Conservation (phyloP, 2,113 vertebrate genomes). For the Bothrops jararaca region DNA sequence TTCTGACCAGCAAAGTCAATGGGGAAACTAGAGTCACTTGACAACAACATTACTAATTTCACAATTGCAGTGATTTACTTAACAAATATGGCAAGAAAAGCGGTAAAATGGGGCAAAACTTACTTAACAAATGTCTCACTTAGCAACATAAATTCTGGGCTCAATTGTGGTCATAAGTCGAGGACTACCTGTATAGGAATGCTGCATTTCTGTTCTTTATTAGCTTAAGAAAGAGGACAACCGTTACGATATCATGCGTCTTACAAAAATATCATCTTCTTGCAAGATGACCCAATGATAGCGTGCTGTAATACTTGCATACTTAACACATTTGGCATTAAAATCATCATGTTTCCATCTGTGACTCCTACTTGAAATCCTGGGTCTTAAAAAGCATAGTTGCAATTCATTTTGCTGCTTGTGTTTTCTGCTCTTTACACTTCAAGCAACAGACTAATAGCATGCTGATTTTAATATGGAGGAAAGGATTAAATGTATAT, state of each 20-base stretch:
- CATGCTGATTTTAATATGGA: not conserved
- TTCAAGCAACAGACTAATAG: not conserved
- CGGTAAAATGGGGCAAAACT: not conserved
- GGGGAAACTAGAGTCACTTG: not conserved
- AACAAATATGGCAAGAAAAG: not conserved
- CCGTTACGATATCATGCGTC: not conserved
- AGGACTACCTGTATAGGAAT: not conserved
- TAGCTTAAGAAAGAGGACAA: not conserved
- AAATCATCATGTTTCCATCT: not conserved
- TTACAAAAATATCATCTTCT: not conserved
- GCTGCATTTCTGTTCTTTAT: not conserved
- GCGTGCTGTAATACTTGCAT: not conserved
- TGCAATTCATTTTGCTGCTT: not conserved
- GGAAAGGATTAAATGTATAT: not conserved
- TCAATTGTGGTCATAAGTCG: not conserved
- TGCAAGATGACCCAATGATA: not conserved
- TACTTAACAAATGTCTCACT: not conserved
- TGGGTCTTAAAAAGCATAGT: not conserved
- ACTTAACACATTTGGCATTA: not conserved
- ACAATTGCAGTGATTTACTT: not conserved
- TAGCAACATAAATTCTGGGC: not conserved
- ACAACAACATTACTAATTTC: not conserved
- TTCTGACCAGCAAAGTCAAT: not conserved
- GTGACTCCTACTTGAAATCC: not conserved
- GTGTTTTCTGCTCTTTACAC: not conserved